Evolutionary conservation across 2,797 vertebrate species (phyloP), one percentile per base, ranked within the genome.

Genomic region (Sebastes nivosus): DNA sequence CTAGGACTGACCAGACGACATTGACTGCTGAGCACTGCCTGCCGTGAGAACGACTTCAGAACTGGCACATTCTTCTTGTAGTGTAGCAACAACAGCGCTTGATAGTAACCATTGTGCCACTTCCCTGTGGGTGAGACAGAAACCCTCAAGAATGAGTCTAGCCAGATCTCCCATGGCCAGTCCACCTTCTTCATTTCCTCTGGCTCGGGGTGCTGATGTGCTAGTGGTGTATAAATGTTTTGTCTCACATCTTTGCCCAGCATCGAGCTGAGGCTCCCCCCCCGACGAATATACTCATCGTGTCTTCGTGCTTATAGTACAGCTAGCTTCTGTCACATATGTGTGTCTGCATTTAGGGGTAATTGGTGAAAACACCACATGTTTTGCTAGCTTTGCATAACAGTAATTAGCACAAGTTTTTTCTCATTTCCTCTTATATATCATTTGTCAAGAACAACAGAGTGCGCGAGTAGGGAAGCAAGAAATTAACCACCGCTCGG

Each of bases 211-310:
- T 69, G 34, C 67, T 54, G 67, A 32, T 87, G 82, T 86, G 79
- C 69, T 82, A 83, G 81, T 74, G 73, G 54, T 69, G 72, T 88
- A 84, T 82, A 75, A 83, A 87, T 82, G 87, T 86, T 75, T 77
- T 67, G 65, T 86, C 70, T 86, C 75, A 76, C 81, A 79, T 75
- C 75, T 77, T 80, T 79, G 76, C 42, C 79, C 55, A 22, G 73
- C 75, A 80, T 73, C 61, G 32, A 82, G 65, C 66, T 42, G 73
- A 84, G 83, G 68, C 75, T 71, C 52, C 24, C 52, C 36, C 36
- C 36, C 27, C 25, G 66, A 75, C 67, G 60, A 67, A 74, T 78
- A 72, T 24, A 72, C 18, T 57, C 59, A 52, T 18, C n/a, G 69
- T 74, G 36, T 77, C 68, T 80, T 52, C 24, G 68, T 61, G 42